Evolutionary conservation across 2,888 invertebrate species (phyloP), one percentile per base, ranked within the genome.

Genomic region (Drosophila anomalata): DNA sequence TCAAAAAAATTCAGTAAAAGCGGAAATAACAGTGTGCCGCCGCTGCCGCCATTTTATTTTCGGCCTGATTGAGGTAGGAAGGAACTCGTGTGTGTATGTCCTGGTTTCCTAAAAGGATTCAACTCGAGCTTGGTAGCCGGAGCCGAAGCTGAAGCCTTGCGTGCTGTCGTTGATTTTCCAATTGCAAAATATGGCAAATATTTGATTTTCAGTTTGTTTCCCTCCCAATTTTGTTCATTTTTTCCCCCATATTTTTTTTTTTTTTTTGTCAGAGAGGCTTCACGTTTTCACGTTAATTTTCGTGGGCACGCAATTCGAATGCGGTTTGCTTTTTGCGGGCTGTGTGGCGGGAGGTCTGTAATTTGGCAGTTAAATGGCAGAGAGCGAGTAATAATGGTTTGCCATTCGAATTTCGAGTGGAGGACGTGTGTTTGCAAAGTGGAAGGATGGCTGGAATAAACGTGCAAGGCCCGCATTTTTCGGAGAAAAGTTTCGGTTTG

Each of bases 1-100:
- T 39, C 31, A 31, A 58, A 44, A 12, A 12, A 36, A 36, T 6
- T n/a, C n/a, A n/a, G n/a, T 36, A 7, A 36, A 36, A 36, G 36
- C 36, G 36, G 36, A 36, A 77, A 71, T 65, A 79, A 79, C 75
- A 67, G 73, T 76, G 73, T 63, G 69, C 20, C 6, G 44, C 70
- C 22, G 22, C 22, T 76, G 52, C 22, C 78, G 52, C 73, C 78
- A 81, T 79, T 79, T 81, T 79, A 75, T 79, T 78, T 79, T 79
- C 72, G 61, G 59, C 58, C 51, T 56, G 52, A 62, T 62, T 62
- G 47, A 65, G 62, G 47, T 24, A 52, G 65, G 63, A 48, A 48
- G 47, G 41, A 53, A 53, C 33, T 60, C 63, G 24, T 20, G 36
- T 55, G 55, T 47, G 46, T 12, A 24, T 33, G 53, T 63, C 33